Evolutionary conservation across 2,888 invertebrate genomes (phyloP).

Genomic region (Xanthorhoe spadicearia): DNA sequence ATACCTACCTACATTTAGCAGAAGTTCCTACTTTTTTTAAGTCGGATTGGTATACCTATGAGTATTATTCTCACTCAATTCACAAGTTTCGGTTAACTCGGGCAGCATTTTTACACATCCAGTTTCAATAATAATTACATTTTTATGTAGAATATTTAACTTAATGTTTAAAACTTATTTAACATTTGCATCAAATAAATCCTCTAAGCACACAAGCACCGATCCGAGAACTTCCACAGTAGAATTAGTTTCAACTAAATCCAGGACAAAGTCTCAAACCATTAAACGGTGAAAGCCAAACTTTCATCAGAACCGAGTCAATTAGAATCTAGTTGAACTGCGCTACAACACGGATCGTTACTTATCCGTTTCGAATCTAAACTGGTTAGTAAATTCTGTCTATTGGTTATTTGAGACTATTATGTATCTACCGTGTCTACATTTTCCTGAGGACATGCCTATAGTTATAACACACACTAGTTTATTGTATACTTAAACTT

Average conservation of each 20-base stretch:
- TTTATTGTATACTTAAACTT: too few species aligned
- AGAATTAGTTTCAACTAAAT: slow-evolving; percentile 60
- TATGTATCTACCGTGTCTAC: neutral
- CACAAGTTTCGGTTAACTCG: too few species aligned
- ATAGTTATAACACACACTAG: neutral
- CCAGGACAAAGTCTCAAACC: slow-evolving; percentile 62
- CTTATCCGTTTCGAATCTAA: slow-evolving; percentile 26
- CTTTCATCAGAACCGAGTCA: slow-evolving; percentile 59
- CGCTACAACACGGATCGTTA: slow-evolving; percentile 44
- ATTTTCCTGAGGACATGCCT: neutral
- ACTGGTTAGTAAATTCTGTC: slow-evolving; percentile 12
- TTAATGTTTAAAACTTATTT: too few species aligned
- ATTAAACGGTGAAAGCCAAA: slow-evolving; percentile 61
- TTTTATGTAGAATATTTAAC: too few species aligned
- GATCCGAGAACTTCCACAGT: slow-evolving; percentile 49
- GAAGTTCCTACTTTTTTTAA: too few species aligned
- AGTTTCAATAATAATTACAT: too few species aligned
- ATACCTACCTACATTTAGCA: too few species aligned
- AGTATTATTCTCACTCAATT: too few species aligned
- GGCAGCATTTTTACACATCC: too few species aligned
- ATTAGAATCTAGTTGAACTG: slow-evolving; percentile 60
- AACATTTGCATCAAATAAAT: slow-evolving; percentile 27
- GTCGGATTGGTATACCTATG: too few species aligned
- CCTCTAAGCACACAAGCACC: slow-evolving; percentile 29
- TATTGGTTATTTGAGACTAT: neutral